These are phyloP conservation scores for Falco naumanni DNA, from an alignment of 2,797 vertebrate genomes.

Conservation along the genomic window DNA sequence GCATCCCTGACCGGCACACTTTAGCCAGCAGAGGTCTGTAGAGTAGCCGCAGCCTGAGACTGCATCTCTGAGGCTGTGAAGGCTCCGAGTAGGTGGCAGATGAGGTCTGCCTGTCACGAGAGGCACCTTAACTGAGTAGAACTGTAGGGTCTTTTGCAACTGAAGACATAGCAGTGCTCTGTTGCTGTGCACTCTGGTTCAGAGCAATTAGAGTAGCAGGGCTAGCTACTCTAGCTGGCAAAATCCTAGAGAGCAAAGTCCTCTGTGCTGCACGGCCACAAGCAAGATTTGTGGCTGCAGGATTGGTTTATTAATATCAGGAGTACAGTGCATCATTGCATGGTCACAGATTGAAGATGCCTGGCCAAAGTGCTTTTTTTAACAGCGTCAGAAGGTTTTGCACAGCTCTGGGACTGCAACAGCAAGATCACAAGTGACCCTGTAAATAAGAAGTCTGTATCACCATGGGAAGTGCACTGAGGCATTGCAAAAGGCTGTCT, in stretches of 20 bases:
- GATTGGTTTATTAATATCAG: neutral
- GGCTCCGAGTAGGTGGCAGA: neutral
- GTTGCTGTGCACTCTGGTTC: neutral
- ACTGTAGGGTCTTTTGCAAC: neutral
- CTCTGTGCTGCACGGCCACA: neutral
- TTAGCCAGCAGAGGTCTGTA: neutral
- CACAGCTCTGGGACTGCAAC: neutral
- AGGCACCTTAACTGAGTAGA: neutral
- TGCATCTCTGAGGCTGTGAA: neutral
- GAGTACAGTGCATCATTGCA: neutral
- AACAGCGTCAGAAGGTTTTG: neutral
- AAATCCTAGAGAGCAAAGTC: neutral
- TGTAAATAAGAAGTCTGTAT: neutral
- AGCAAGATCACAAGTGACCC: neutral
- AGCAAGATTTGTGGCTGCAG: neutral
- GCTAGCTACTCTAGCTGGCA: too few species aligned
- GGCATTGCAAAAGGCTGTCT: neutral
- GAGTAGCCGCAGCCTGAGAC: neutral
- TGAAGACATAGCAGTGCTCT: neutral
- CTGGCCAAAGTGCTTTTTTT: neutral
- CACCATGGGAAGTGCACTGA: neutral
- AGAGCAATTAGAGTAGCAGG: rapidly evolving
- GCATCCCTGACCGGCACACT: neutral
- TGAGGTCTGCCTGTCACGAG: neutral
- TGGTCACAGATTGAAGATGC: neutral